These are phyloP conservation scores for Ardeotis arabs DNA, from an alignment of 2,113 vertebrate species.

Conservation along the genomic window DNA sequence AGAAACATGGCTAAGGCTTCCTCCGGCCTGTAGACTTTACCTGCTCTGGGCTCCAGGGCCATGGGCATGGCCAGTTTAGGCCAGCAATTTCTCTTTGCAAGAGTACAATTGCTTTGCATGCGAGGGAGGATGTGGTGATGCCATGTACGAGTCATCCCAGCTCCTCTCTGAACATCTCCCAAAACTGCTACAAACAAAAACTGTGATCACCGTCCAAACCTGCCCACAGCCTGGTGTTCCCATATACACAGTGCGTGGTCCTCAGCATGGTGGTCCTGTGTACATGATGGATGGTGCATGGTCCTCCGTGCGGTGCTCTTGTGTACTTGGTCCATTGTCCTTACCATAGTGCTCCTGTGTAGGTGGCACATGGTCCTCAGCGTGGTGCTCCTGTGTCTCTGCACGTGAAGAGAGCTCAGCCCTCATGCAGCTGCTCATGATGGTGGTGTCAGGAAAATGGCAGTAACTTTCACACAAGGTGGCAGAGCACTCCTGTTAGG, in stretches of 20 bases:
- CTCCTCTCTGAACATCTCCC: neutral
- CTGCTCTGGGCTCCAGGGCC: neutral
- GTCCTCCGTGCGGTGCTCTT: neutral
- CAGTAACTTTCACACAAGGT: neutral
- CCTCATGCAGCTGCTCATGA: rapidly evolving
- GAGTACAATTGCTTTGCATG: rapidly evolving
- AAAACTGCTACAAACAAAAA: neutral
- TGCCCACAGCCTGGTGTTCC: neutral
- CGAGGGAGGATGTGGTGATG: neutral
- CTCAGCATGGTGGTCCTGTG: neutral
- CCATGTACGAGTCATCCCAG: neutral
- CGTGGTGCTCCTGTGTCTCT: neutral
- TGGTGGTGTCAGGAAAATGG: neutral
- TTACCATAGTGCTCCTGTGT: neutral
- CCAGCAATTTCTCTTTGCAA: neutral
- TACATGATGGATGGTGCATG: too few species aligned
- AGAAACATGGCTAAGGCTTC: neutral
- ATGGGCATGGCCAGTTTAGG: neutral
- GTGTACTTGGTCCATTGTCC: too few species aligned
- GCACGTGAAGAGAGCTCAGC: neutral
- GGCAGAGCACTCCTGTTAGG: neutral
- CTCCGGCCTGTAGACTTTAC: neutral
- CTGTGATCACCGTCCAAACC: rapidly evolving
- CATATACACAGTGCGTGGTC: rapidly evolving
- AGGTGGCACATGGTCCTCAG: neutral